Percentiles rank a stretch among this genome's conserved stretches.
These are phyloP conservation scores for Leiothrix lutea DNA, from an alignment of 2,113 vertebrate species.

Conservation along the genomic window DNA sequence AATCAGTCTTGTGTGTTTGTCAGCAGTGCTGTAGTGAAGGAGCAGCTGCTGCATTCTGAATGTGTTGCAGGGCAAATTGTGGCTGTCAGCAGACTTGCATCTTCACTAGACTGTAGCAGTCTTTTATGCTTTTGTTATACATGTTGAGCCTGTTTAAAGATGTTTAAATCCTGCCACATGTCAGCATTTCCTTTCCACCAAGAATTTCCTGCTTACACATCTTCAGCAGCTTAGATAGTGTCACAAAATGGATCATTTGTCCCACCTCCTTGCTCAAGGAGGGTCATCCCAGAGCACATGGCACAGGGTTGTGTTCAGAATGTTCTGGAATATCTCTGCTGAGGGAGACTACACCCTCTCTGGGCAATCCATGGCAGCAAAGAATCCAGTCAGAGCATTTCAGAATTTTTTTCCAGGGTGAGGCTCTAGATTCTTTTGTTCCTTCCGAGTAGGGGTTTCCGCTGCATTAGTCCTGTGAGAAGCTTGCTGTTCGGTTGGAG, in stretches of 20 bases:
- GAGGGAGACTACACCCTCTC: not conserved
- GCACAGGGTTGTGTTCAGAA: not conserved
- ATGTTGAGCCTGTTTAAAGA: not conserved
- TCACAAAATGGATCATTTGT: not conserved
- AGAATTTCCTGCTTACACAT: not conserved
- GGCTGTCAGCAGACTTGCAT: not conserved
- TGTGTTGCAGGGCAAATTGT: not conserved
- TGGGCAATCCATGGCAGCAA: not conserved
- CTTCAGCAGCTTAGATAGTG: not conserved
- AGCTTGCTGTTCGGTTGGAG: not conserved
- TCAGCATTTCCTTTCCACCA: not conserved
- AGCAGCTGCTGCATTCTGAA: not conserved
- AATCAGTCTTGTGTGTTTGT: not conserved
- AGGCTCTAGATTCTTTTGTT: not conserved
- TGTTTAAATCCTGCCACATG: not conserved
- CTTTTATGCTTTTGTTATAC: accelerated
- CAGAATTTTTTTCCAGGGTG: not conserved
- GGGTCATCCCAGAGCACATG: not conserved
- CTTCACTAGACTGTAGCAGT: not conserved
- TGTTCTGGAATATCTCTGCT: not conserved
- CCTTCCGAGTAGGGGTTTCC: not conserved
- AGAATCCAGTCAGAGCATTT: not conserved
- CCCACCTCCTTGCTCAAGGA: not conserved
- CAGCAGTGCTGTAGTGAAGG: not conserved
- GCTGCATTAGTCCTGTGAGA: not conserved